Evolutionary conservation across 2,113 vertebrate species (phyloP).

Genomic region (Columba livia): DNA sequence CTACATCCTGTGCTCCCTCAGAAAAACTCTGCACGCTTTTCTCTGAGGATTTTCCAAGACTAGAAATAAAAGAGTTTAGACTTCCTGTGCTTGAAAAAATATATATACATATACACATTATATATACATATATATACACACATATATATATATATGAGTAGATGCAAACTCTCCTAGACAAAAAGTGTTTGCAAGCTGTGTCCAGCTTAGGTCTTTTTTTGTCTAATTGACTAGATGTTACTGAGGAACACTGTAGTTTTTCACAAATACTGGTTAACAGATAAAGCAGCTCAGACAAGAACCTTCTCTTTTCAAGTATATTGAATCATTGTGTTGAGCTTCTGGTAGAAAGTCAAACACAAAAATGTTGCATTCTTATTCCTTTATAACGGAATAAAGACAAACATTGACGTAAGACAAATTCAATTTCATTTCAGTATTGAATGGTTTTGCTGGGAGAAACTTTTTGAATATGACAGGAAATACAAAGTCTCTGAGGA

Average conservation of each 20-base stretch:
- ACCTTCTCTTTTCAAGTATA: not conserved
- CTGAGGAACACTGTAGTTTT: not conserved
- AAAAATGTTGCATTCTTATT: not conserved
- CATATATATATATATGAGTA: not conserved
- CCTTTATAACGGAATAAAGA: not conserved
- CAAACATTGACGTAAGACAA: not conserved
- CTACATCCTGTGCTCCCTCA: not conserved
- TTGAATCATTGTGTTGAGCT: not conserved
- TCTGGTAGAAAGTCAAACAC: not conserved
- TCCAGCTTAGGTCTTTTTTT: not conserved
- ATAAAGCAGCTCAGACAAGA: not conserved
- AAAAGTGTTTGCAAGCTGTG: not conserved
- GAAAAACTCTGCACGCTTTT: not conserved
- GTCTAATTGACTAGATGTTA: not conserved
- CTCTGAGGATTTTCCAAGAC: not conserved
- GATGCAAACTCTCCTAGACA: not conserved
- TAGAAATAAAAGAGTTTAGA: not conserved
- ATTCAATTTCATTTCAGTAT: not conserved
- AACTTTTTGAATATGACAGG: not conserved
- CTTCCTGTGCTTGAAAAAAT: not conserved
- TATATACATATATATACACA: not conserved
- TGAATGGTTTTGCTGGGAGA: not conserved
- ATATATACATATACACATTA: too few species aligned
- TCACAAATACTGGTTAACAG: not conserved
- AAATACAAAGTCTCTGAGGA: not conserved